Percentiles rank a stretch among this genome's conserved stretches.
Conservation (phyloP, 2,888 invertebrate species). For the Eupithecia subfuscata region DNA sequence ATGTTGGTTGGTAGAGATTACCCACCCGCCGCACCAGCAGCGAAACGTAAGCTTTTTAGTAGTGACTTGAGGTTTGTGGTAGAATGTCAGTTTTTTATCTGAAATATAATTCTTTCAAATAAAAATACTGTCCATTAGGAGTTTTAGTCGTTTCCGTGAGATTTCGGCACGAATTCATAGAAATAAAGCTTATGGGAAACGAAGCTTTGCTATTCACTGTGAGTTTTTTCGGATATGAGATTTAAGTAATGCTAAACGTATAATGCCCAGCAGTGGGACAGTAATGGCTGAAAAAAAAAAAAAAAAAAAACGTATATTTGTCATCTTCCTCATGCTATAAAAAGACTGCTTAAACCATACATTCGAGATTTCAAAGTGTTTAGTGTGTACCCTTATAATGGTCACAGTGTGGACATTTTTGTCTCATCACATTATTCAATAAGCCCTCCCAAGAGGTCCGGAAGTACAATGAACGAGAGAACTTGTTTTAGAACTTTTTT, state of each 20-base stretch:
- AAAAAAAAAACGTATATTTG: no score
- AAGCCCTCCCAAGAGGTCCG: slow-evolving; percentile 65
- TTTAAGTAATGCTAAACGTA: no score
- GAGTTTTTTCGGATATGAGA: no score
- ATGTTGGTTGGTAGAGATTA: slow-evolving; percentile 64
- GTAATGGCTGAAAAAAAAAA: no score
- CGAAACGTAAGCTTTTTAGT: slow-evolving; percentile 23
- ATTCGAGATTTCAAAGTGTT: slow-evolving; percentile 55
- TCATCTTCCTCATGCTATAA: not conserved
- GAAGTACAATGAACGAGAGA: slow-evolving; percentile 36
- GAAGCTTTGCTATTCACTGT: no score
- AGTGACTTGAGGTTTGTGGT: slow-evolving; percentile 1
- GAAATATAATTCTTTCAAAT: not conserved
- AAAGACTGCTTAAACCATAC: slow-evolving; percentile 47
- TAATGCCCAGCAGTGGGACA: no score
- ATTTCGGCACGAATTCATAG: not conserved
- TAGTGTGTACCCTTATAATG: slow-evolving; percentile 63
- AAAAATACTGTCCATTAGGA: not conserved
- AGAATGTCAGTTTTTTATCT: not conserved
- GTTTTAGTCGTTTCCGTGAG: not conserved
- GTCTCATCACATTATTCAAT: slow-evolving; percentile 67
- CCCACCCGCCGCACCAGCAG: slow-evolving; percentile 55
- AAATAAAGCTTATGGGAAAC: not conserved
- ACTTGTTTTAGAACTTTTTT: slow-evolving; percentile 17
- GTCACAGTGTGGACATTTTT: slow-evolving; percentile 65